Conservation (phyloP, 2,113 vertebrate species). For the Scolopax mira region DNA sequence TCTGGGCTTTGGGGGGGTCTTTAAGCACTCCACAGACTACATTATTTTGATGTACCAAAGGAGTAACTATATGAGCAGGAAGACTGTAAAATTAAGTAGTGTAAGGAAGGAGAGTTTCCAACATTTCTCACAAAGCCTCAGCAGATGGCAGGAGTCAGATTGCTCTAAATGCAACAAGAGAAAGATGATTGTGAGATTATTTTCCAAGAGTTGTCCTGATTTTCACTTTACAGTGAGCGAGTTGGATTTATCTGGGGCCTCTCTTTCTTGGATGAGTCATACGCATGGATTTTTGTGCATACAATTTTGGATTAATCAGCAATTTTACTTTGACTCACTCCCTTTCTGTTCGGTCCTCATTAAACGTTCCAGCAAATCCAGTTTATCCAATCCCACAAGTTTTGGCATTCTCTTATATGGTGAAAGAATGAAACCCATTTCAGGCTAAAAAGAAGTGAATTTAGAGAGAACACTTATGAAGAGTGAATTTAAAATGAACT, state of each 20-base stretch:
- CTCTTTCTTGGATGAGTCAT: background rate
- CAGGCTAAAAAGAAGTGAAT: background rate
- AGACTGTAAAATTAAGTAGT: background rate
- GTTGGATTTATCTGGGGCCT: background rate
- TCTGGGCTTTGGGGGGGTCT: background rate
- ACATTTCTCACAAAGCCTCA: background rate
- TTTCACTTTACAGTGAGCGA: background rate
- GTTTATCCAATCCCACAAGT: background rate
- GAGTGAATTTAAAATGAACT: background rate
- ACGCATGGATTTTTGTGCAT: background rate
- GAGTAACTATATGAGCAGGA: background rate
- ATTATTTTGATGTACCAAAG: background rate
- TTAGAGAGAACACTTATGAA: background rate
- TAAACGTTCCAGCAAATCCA: background rate
- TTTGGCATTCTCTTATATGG: background rate
- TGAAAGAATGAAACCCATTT: background rate
- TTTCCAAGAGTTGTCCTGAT: background rate
- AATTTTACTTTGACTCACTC: conserved; percentile 21
- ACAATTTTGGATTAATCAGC: conserved; percentile 14
- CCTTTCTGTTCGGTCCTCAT: background rate
- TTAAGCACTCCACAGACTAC: background rate
- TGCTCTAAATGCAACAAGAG: background rate
- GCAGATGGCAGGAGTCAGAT: background rate
- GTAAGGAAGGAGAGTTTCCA: background rate
- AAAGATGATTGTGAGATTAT: background rate